Percentiles rank a stretch among this genome's conserved stretches.
phyloP scores from a whole-genome alignment of 1,140 invertebrate species.

The Coelopa frigida region DNA sequence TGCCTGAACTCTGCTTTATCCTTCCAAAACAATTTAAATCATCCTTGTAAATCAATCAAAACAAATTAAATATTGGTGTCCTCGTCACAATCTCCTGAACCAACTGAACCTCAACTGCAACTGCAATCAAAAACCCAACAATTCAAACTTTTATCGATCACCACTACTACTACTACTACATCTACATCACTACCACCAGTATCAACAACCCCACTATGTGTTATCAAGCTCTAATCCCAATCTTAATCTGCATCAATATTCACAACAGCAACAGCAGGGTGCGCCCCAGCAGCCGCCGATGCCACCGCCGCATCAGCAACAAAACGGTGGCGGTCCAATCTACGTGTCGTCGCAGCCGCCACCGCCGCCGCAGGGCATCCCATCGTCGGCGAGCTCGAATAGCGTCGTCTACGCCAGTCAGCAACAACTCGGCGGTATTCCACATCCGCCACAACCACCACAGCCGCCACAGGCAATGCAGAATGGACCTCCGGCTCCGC shows the following conservation, averaged over 20 bases:
- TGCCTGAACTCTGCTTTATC: not conserved
- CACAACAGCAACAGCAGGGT: conserved; percentile 27
- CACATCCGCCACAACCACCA: conserved; percentile 19
- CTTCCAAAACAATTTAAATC: too few relatives aligned
- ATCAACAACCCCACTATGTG: conserved; percentile 43
- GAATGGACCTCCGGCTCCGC: conserved; percentile 38
- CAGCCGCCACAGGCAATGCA: conserved; percentile 25
- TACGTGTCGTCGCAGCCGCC: conserved; percentile 42
- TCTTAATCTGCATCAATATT: conserved; percentile 45
- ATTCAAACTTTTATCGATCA: not conserved
- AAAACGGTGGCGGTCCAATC: conserved; percentile 44
- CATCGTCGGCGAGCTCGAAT: conserved; percentile 35
- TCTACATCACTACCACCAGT: conserved; percentile 19
- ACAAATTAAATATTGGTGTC: too few relatives aligned
- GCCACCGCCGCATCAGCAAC: conserved; percentile 52
- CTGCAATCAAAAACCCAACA: conserved; percentile 16
- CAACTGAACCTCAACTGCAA: conserved; percentile 8
- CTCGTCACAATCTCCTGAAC: not conserved
- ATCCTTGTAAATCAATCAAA: too few relatives aligned
- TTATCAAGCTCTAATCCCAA: conserved; percentile 46
- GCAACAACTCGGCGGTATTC: conserved; percentile 25
- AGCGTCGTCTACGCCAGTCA: conserved; percentile 40
- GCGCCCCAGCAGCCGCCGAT: conserved; percentile 44
- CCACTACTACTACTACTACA: too few relatives aligned
- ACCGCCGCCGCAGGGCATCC: conserved; percentile 17